Conservation (phyloP, 2,888 invertebrate genomes). For the Lasius platythorax region DNA sequence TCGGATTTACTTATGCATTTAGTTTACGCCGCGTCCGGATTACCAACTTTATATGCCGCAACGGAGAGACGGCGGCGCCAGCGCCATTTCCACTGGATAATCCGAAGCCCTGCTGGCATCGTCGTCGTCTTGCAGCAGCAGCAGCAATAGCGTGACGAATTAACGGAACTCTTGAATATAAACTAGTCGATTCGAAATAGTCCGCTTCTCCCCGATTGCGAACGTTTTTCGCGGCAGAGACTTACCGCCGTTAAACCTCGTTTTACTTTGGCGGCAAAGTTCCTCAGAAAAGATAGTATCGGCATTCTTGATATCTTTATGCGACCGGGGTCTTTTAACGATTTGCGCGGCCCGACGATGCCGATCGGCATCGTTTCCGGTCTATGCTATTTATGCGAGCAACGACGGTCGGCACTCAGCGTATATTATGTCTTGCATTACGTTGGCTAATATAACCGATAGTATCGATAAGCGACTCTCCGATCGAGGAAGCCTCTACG, state of each 20-base stretch:
- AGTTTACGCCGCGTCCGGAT: constrained; percentile 72
- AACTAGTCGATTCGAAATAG: constrained; percentile 58
- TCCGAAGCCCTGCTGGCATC: constrained; percentile 60
- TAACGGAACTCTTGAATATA: constrained; percentile 70
- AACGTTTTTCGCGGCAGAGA: constrained; percentile 28
- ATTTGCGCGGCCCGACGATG: constrained; percentile 14
- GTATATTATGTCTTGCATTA: constrained; percentile 25
- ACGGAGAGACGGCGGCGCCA: constrained; percentile 42
- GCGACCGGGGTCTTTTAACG: constrained; percentile 22
- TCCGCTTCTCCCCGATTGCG: constrained; percentile 37
- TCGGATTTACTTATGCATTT: constrained; percentile 77
- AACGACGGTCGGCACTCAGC: constrained; percentile 20
- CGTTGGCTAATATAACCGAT: not conserved
- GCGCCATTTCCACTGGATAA: constrained; percentile 56
- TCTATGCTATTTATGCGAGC: constrained; percentile 25
- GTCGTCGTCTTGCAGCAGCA: constrained; percentile 43
- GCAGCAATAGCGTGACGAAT: constrained; percentile 64
- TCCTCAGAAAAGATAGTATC: constrained; percentile 20
- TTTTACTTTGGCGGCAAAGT: constrained; percentile 21
- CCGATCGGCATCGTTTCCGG: constrained; percentile 26
- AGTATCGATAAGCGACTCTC: not conserved
- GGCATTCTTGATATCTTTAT: constrained; percentile 31
- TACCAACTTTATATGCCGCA: constrained; percentile 64
- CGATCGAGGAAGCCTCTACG: not conserved
- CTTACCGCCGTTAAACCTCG: constrained; percentile 26